Conservation (phyloP, 2,797 vertebrate species). For the Poliocrania exsul region DNA sequence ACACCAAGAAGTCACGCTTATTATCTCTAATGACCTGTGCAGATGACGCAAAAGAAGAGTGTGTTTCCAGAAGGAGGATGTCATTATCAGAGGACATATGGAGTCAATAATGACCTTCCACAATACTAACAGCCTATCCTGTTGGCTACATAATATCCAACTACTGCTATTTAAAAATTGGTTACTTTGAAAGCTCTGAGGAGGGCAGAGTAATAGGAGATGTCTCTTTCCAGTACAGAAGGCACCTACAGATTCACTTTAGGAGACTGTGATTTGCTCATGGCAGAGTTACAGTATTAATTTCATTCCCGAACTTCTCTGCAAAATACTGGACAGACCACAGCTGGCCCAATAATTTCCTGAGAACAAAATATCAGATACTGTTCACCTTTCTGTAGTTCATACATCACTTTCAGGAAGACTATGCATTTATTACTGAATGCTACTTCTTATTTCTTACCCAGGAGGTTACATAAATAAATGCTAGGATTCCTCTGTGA, state of each 20-base stretch:
- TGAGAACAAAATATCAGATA: background rate
- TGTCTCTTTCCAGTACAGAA: background rate
- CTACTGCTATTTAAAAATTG: background rate
- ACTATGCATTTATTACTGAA: background rate
- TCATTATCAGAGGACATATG: background rate
- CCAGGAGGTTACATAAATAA: conserved; percentile 49
- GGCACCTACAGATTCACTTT: background rate
- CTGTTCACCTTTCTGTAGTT: background rate
- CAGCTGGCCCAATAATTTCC: background rate
- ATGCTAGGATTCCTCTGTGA: background rate
- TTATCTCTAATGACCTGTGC: background rate
- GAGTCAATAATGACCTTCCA: conserved; percentile 20
- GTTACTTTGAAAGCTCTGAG: background rate
- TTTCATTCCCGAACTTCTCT: background rate
- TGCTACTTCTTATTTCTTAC: conserved; percentile 18
- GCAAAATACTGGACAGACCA: background rate
- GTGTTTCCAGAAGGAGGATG: background rate
- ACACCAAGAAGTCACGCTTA: background rate
- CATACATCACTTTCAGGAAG: background rate
- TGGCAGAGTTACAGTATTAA: background rate
- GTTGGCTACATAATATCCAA: background rate
- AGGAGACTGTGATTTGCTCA: background rate
- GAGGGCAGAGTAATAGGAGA: background rate
- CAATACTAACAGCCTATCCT: background rate
- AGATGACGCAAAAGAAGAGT: background rate